Conservation (phyloP, 2,113 vertebrate genomes). For the Dipodomys spectabilis region DNA sequence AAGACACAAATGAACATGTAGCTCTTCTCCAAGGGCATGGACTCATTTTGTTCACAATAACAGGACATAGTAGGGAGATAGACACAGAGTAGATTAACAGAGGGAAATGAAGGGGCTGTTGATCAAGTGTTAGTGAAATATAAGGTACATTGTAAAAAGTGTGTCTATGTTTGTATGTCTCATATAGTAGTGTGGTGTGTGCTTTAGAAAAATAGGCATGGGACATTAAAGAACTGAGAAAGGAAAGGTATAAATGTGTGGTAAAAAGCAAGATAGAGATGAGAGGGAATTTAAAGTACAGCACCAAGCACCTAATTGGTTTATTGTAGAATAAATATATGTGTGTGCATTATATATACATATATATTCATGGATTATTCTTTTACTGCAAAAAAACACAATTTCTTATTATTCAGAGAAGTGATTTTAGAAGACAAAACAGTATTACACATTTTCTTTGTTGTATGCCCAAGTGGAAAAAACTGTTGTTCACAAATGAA, state of each 20-base stretch:
- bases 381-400: background rate
- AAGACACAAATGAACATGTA: background rate
- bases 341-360: background rate
- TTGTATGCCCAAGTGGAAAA: conserved; percentile 19
- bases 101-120: background rate
- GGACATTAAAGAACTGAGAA: background rate
- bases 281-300: background rate
- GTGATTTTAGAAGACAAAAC: conserved; percentile 27
- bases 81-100: background rate
- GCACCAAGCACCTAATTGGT: background rate
- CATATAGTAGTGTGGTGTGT: background rate
- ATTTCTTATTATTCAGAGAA: conserved; percentile 34
- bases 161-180: background rate
- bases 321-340: background rate
- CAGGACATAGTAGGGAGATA: background rate
- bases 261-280: background rate
- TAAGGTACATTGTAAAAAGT: background rate
- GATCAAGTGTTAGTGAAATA: background rate
- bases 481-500: conserved; percentile 43
- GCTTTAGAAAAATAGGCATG: background rate
- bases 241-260: background rate
- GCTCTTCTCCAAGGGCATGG: background rate
- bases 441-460: conserved; percentile 36
- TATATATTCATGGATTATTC: background rate
- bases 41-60: background rate